Conservation (phyloP, 2,888 invertebrate genomes). For the Eilema sororculum region DNA sequence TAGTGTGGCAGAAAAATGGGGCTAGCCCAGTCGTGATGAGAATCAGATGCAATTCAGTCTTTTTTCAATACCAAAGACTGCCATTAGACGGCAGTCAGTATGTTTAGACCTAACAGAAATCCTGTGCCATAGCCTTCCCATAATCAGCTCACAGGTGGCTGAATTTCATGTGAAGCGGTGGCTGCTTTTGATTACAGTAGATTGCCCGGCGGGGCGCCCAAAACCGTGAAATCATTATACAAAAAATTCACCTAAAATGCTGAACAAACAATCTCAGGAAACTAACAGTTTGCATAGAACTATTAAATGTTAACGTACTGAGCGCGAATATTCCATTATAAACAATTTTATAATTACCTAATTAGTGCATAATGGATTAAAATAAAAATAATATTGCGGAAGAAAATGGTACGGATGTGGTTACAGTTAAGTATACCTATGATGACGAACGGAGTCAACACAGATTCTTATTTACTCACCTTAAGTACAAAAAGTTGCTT, state of each 20-base stretch:
- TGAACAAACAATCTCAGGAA: neutral
- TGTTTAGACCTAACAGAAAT: too few relatives aligned
- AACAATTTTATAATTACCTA: neutral
- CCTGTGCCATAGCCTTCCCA: too few relatives aligned
- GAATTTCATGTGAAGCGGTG: too few relatives aligned
- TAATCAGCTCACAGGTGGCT: too few relatives aligned
- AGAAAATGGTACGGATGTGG: neutral
- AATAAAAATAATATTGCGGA: neutral
- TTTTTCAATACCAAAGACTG: too few relatives aligned
- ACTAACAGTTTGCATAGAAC: neutral
- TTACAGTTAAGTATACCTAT: neutral
- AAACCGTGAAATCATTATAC: neutral
- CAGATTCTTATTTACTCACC: neutral
- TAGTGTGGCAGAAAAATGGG: too few relatives aligned
- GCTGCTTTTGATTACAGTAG: neutral
- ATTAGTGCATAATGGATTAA: neutral
- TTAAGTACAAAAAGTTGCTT: neutral
- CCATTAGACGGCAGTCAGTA: too few relatives aligned
- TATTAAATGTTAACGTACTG: neutral
- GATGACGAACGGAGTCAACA: neutral
- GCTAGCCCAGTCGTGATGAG: neutral
- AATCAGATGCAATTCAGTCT: neutral
- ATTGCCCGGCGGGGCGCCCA: neutral
- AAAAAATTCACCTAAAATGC: neutral
- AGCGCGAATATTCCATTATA: neutral